Evolutionary conservation across 2,797 vertebrate genomes (phyloP).

Genomic region (Sylvilagus floridanus): DNA sequence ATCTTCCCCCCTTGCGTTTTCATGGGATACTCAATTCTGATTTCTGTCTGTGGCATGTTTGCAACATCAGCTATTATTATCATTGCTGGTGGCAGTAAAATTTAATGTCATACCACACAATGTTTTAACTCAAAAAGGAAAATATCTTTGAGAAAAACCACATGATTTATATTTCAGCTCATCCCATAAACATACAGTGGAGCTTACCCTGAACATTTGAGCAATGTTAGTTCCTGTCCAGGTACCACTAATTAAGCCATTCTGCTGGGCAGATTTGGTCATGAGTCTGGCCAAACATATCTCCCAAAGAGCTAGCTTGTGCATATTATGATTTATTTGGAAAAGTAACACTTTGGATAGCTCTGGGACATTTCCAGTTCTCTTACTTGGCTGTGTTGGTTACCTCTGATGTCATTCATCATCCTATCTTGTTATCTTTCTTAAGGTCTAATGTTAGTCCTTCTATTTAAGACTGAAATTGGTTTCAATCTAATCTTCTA

Average conservation of each 20-base stretch:
- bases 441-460: slow-evolving; percentile 49
- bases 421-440: slow-evolving; percentile 70
- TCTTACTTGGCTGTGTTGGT: slow-evolving; percentile 67
- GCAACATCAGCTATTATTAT: neutral
- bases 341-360: slow-evolving; percentile 59
- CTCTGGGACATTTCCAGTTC: slow-evolving; percentile 54
- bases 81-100: neutral
- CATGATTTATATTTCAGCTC: neutral
- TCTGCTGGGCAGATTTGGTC: slow-evolving; percentile 24
- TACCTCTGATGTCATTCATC: slow-evolving; percentile 64
- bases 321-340: slow-evolving; percentile 37
- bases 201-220: slow-evolving; percentile 36
- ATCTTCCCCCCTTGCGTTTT: slow-evolving; percentile 29
- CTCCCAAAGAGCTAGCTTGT: neutral
- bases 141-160: neutral
- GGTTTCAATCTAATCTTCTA: slow-evolving; percentile 74
- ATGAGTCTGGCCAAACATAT: slow-evolving; percentile 24
- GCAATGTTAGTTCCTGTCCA: slow-evolving; percentile 11
- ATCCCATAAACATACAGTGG: neutral
- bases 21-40: neutral
- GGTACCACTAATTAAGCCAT: neutral
- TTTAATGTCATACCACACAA: neutral
- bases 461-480: slow-evolving; percentile 74
- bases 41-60: neutral
- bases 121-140: slow-evolving; percentile 1